Evolutionary conservation across 2,888 invertebrate species (phyloP).

Genomic region (Lasioglossum oenotherae): DNA sequence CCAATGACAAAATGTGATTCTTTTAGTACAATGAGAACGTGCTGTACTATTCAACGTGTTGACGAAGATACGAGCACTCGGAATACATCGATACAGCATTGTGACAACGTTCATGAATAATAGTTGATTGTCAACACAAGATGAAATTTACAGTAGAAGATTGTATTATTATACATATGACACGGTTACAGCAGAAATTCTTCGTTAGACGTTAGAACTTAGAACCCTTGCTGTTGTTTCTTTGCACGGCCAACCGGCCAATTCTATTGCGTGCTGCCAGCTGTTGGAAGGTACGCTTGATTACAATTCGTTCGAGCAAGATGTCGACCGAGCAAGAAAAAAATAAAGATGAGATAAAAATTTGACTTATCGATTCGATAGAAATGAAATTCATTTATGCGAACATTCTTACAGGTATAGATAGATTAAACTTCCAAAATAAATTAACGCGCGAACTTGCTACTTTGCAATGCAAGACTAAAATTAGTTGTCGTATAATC

Average conservation of each 20-base stretch:
- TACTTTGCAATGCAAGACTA: neutral
- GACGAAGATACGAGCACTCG: conserved; percentile 34
- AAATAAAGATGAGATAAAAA: neutral
- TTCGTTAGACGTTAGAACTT: conserved; percentile 13
- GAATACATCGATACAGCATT: conserved; percentile 55
- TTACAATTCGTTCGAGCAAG: conserved; percentile 20
- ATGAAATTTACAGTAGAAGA: too few relatives aligned
- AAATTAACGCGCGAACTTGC: neutral
- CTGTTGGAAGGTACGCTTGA: conserved; percentile 41
- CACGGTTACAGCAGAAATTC: conserved; percentile 29
- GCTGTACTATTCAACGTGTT: conserved; percentile 7
- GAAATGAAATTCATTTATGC: neutral
- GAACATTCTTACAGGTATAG: neutral
- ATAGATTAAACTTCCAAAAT: neutral
- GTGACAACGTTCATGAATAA: conserved; percentile 31
- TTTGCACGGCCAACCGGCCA: neutral
- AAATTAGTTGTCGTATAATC: neutral
- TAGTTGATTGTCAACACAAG: conserved; percentile 1
- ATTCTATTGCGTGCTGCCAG: conserved; percentile 58
- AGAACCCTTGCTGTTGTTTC: conserved; percentile 3
- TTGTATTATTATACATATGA: neutral
- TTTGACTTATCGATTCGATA: neutral
- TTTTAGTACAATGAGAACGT: conserved; percentile 28
- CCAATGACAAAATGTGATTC: conserved; percentile 5
- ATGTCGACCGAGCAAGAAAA: conserved; percentile 20